Conservation (phyloP, 2,888 invertebrate genomes). For the Eupelmus urozonus region DNA sequence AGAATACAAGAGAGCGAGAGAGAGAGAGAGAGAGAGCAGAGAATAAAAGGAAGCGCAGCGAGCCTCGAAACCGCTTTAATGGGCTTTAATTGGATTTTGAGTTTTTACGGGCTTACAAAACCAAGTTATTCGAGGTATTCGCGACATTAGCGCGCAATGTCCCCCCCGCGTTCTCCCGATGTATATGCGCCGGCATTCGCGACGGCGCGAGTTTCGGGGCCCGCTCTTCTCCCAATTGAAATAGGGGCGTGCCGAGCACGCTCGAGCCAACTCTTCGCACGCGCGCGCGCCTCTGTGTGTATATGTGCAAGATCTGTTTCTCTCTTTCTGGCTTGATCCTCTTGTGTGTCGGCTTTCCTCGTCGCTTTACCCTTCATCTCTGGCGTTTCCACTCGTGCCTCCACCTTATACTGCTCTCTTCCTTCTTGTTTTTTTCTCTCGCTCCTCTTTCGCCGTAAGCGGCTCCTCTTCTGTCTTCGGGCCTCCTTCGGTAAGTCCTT, state of each 20-base stretch:
- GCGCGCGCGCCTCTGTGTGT: slow-evolving; percentile 7
- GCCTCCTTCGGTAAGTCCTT: slow-evolving; percentile 53
- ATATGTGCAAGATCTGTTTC: slow-evolving; percentile 21
- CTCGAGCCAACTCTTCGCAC: slow-evolving; percentile 2
- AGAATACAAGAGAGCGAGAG: not conserved
- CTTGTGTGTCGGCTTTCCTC: slow-evolving; percentile 15
- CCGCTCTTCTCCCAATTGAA: slow-evolving; percentile 72
- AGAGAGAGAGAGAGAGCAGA: slow-evolving; percentile 1
- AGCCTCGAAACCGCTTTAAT: slow-evolving; percentile 54
- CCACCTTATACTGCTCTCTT: not conserved
- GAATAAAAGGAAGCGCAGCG: not conserved
- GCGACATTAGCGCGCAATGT: slow-evolving; percentile 58
- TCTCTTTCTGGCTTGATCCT: slow-evolving; percentile 28
- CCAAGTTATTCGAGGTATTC: slow-evolving; percentile 56
- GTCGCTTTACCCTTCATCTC: slow-evolving; percentile 24
- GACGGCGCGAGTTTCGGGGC: slow-evolving; percentile 70
- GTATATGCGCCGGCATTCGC: slow-evolving; percentile 17
- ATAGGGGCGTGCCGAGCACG: slow-evolving; percentile 69
- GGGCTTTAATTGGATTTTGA: slow-evolving; percentile 60
- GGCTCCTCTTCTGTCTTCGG: slow-evolving; percentile 30
- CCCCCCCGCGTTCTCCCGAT: slow-evolving; percentile 20
- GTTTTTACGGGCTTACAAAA: slow-evolving; percentile 57
- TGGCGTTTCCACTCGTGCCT: slow-evolving; percentile 28
- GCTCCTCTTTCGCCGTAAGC: slow-evolving; percentile 7
- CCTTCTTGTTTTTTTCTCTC: slow-evolving; percentile 30